Percentiles rank a stretch among this genome's conserved stretches.
Evolutionary conservation across 2,888 invertebrate species (phyloP).

Genomic region (Ectemnius lituratus): DNA sequence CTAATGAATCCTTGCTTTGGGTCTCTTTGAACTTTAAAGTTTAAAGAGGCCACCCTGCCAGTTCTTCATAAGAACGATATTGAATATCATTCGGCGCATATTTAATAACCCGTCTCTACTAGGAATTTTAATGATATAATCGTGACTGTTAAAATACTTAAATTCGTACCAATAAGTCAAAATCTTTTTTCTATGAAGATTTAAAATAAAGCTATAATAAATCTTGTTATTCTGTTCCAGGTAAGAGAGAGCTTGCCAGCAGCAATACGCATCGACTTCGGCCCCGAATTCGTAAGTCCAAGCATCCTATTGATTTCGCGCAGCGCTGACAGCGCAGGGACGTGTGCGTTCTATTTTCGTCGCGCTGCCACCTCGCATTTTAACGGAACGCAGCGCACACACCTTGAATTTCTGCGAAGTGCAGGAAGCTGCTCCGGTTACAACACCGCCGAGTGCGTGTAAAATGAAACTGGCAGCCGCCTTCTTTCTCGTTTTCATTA

Average conservation of each 20-base stretch:
- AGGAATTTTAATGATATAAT: no score
- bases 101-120: no score
- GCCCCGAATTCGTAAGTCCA: conserved; percentile 17
- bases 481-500: conserved; percentile 18
- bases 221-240: conserved; percentile 45
- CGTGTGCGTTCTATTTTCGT: conserved; percentile 7
- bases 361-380: conserved; percentile 14
- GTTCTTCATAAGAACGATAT: no score
- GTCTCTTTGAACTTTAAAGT: no score
- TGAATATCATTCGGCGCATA: no score
- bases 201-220: not conserved
- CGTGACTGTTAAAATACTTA: no score
- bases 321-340: not conserved
- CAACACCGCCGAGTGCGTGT: conserved; percentile 38
- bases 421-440: conserved; percentile 41
- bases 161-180: no score
- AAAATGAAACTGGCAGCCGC: conserved; percentile 44
- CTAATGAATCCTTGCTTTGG: no score
- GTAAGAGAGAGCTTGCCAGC: conserved; percentile 28
- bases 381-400: conserved; percentile 24
- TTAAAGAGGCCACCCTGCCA: no score
- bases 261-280: not conserved
- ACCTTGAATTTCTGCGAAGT: conserved; percentile 47
- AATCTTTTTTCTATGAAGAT: no score
- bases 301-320: not conserved